Conservation (phyloP, 2,113 vertebrate genomes). For the Spea bombifrons region DNA sequence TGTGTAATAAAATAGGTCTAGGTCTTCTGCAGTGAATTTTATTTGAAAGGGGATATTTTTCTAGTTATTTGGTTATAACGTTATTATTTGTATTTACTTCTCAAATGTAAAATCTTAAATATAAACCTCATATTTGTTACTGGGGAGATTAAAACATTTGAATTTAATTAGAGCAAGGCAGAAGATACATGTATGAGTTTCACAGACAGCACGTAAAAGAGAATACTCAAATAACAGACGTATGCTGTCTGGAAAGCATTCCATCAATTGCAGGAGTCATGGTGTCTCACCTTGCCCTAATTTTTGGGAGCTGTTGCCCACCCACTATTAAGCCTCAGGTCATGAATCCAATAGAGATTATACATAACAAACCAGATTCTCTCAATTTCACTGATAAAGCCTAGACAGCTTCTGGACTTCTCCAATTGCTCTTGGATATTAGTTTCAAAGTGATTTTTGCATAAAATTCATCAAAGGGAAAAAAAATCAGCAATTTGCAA, state of each 20-base stretch:
- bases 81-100: too few relatives aligned
- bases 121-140: too few relatives aligned
- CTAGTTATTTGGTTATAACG: too few relatives aligned
- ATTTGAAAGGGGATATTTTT: too few relatives aligned
- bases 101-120: too few relatives aligned
- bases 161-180: too few relatives aligned
- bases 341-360: slow-evolving; percentile 17
- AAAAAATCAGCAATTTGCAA: slow-evolving; percentile 28
- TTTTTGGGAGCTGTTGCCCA: slow-evolving; percentile 17
- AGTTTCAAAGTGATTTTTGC: slow-evolving; percentile 38
- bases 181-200: too few relatives aligned
- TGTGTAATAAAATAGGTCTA: too few relatives aligned
- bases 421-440: slow-evolving; percentile 33
- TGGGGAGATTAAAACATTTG: too few relatives aligned
- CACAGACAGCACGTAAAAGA: neutral
- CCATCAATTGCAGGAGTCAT: neutral
- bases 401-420: slow-evolving; percentile 32
- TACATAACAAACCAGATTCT: slow-evolving; percentile 21
- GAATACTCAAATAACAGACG: neutral
- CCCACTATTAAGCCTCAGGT: slow-evolving; percentile 23
- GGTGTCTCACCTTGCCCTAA: slow-evolving; percentile 31
- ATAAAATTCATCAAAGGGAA: slow-evolving; percentile 38
- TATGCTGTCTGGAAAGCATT: neutral
- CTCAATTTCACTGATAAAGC: slow-evolving; percentile 7
- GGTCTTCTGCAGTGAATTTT: too few relatives aligned